Evolutionary conservation across 2,888 invertebrate genomes (phyloP), one percentile per base, ranked within the genome.

Genomic region (Eupeodes luniger): DNA sequence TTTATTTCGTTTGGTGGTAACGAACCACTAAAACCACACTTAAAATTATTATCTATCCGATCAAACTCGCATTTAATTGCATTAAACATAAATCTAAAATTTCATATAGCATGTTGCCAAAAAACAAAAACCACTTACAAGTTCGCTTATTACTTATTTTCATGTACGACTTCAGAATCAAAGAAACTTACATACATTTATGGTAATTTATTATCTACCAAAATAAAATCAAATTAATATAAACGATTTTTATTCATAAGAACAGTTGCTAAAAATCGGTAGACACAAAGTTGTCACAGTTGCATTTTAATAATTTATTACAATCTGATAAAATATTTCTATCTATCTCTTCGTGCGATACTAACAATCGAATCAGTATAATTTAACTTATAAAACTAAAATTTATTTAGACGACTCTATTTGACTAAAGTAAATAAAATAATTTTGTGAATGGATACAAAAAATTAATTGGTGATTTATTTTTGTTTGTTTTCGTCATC

Each of bases 401-500:
- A 81, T 61, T 61, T 62, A 36, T 27, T 27, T 27, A 69, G 11
- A 77, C 78, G 74, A 67, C 51, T 40, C 27, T 69, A 59, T 76
- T 59, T 53, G 34, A 27, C 27, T 19, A 19, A 55, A 59, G 44
- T 16, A 10, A 34, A 36, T 19, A 19, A 19, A 19, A 19, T 19
- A 27, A 27, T 27, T 27, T 27, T 27, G 27, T 27, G 16, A 53
- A 34, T 16, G 36, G 9, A 40, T 7, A 59, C 19, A 72, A 49
- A 49, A 66, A 67, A 78, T 14, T 67, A 85, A 75, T 72, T 81
- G 77, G 82, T 72, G 47, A 77, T 55, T 59, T 74, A 81, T 70
- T 27, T 81, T 49, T 74, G 55, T 79, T 76, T 85, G 61, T 89
- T 77, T 69, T 84, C 75, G 44, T 91, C 91, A 27, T 67, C 90